A percentile compares a stretch with the other conserved stretches of the same genome.
Evolutionary conservation across 2,888 invertebrate genomes (phyloP).

Genomic region (Sinodicranocentrus sp.): DNA sequence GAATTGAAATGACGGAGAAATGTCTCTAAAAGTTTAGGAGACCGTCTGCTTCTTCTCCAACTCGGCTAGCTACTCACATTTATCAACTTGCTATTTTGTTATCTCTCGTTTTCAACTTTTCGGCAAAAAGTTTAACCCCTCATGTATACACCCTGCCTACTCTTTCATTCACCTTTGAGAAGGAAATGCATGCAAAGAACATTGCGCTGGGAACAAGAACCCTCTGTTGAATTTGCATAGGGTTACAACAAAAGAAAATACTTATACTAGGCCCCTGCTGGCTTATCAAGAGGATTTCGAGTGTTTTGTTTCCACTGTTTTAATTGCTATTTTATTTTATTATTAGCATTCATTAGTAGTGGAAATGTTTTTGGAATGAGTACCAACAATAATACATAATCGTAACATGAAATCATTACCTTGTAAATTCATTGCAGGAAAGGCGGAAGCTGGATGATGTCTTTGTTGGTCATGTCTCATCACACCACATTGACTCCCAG

Average conservation of each 20-base stretch:
- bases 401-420: conserved; percentile 67
- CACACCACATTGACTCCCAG: conserved; percentile 76
- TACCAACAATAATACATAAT: too few species aligned
- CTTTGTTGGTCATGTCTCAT: conserved; percentile 77
- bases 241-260: too few species aligned
- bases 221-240: too few species aligned
- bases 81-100: conserved; percentile 64
- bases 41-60: conserved; percentile 76
- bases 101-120: neutral
- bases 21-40: conserved; percentile 74
- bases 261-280: too few species aligned
- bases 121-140: neutral
- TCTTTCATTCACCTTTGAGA: too few species aligned
- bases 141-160: neutral
- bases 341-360: too few species aligned
- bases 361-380: too few species aligned
- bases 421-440: conserved; percentile 77
- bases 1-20: conserved; percentile 75
- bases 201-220: too few species aligned
- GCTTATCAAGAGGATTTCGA: too few species aligned
- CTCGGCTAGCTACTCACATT: conserved; percentile 68
- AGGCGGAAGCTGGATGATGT: conserved; percentile 76
- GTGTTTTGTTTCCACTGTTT: too few species aligned
- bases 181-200: too few species aligned
- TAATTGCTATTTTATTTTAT: too few species aligned